A percentile compares a stretch with the other conserved stretches of the same genome.
phyloP scores from a whole-genome alignment of 2,888 invertebrate species.

The Tenthredo livida region DNA sequence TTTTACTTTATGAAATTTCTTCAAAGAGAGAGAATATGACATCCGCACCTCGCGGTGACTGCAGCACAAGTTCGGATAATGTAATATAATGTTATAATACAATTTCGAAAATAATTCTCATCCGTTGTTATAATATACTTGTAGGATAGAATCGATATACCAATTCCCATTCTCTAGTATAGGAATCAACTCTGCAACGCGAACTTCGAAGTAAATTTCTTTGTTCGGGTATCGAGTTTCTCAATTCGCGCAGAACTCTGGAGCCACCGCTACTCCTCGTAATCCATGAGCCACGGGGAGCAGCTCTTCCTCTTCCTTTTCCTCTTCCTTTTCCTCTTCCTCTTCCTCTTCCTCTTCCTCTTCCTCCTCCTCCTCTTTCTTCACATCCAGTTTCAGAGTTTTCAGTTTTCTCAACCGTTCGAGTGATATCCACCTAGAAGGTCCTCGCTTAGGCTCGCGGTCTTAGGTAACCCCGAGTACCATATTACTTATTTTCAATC shows the following conservation, averaged over 20 bases:
- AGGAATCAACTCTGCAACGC: not conserved
- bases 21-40: not conserved
- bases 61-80: not conserved
- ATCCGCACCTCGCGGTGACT: not conserved
- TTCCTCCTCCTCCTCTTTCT: not conserved
- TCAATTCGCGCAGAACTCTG: not conserved
- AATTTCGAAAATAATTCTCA: not conserved
- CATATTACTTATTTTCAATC: not conserved
- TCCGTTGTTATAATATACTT: not conserved
- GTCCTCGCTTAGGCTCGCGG: conserved; percentile 1
- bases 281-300: not conserved
- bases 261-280: not conserved
- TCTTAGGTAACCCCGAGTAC: not conserved
- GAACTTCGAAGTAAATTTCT: conserved; percentile 16
- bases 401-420: conserved; percentile 22
- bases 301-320: not conserved
- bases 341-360: not conserved
- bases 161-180: not conserved
- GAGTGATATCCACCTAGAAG: conserved; percentile 12
- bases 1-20: not conserved
- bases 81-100: not conserved
- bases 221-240: conserved; percentile 35
- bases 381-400: conserved; percentile 1
- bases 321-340: not conserved
- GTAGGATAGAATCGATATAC: not conserved